Evolutionary conservation across 2,797 vertebrate species (phyloP), one percentile per base, ranked within the genome.

Genomic region (Babyrousa celebensis): DNA sequence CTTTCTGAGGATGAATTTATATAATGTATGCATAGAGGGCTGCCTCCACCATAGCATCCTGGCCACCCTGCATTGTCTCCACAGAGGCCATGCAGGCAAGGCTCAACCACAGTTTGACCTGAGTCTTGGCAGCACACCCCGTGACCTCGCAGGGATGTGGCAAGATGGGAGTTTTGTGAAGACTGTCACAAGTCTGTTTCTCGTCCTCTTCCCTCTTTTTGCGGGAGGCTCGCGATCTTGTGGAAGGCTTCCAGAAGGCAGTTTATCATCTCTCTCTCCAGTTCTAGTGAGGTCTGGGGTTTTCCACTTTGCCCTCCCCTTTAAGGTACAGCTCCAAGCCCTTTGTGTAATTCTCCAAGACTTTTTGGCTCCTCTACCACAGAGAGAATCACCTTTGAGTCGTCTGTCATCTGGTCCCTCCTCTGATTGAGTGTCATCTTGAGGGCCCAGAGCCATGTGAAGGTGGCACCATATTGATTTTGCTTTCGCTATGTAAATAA

Each of bases 61-160:
- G 52, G 15, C 6, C 15, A 85, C 17, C n/a, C 77, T 95, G 56
- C 43, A 60, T 65, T 65, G 67, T 85, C 54, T 88, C 80, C 40
- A 58, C 12, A 25, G 27, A 70, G 40, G 17, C 54, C 36, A 23
- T 1, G 32, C 29, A 29, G 71, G 20, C 23, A 60, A 88, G 12
- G 11, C 14, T 85, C 40, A 70, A 65, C 36, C 58, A 36, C 27
- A 54, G 0, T 75, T 23, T 82, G 74, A 23, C 27, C 32, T 0
- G 0, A 72, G 21, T 82, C 74, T 82, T 89, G 87, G 79, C 60
- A 68, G 89, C 93, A 89, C 23, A 62, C 12, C 78, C n/a, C 68
- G 40, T 71, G 40, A 58, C 18, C 23, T 89, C 72, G 58, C 58
- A 72, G 29, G 62, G 63, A 84, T 32, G 12, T 25, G 27, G 52